phyloP scores from a whole-genome alignment of 1,140 invertebrate genomes.

The Metaphire vulgaris region DNA sequence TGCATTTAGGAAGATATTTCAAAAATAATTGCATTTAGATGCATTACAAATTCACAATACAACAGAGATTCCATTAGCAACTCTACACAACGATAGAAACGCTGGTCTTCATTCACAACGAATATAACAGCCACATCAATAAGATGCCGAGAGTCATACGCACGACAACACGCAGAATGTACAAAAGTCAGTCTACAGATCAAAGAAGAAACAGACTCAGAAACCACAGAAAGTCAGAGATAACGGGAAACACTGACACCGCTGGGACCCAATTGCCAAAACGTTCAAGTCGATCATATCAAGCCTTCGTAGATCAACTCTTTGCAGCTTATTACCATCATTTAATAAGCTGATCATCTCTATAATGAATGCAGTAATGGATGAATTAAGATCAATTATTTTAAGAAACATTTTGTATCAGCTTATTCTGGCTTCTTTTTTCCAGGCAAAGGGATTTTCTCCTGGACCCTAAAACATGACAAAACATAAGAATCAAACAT shows the following conservation, averaged over 20 bases:
- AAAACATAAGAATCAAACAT: constrained; percentile 50
- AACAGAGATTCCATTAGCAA: not conserved
- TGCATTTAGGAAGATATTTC: not conserved
- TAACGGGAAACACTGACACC: not conserved
- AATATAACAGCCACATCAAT: not conserved
- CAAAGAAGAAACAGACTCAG: not conserved
- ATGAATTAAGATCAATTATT: not conserved
- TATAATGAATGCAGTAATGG: not conserved
- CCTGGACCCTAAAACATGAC: constrained; percentile 68
- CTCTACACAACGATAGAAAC: not conserved
- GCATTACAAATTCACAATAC: not conserved
- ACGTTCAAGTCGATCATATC: not conserved
- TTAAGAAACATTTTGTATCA: not conserved
- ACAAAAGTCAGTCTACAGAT: not conserved
- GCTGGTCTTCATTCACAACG: not conserved
- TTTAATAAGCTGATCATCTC: not conserved
- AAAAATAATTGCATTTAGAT: too few relatives aligned
- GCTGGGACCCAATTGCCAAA: not conserved
- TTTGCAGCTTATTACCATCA: not conserved
- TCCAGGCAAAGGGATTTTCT: constrained; percentile 81
- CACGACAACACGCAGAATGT: not conserved
- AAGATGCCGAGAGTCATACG: not conserved
- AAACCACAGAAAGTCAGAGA: not conserved
- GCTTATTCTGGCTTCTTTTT: constrained; percentile 75
- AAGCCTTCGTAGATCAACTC: not conserved